phyloP scores from a whole-genome alignment of 2,888 invertebrate species.

The Hydriomena furcata region DNA sequence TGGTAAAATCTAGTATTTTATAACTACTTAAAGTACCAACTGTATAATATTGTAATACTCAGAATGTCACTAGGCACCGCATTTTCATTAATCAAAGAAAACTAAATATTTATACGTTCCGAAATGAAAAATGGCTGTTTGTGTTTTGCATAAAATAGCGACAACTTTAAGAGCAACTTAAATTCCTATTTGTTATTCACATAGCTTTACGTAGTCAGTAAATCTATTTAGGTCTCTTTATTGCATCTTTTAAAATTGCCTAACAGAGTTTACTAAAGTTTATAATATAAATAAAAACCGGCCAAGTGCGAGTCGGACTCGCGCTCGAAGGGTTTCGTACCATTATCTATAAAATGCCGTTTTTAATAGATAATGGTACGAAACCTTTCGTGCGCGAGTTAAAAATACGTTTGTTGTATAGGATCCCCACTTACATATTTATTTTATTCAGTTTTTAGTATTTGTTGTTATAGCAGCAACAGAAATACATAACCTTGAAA shows the following conservation, averaged over 20 bases:
- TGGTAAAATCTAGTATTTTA: no score
- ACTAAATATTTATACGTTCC: constrained; percentile 23
- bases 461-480: no score
- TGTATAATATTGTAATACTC: background rate
- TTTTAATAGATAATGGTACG: no score
- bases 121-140: constrained; percentile 27
- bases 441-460: no score
- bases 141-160: constrained; percentile 35
- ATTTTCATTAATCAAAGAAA: constrained; percentile 20
- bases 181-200: constrained; percentile 46
- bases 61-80: constrained; percentile 1
- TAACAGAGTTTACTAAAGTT: constrained; percentile 38
- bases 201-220: constrained; percentile 41
- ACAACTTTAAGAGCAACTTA: constrained; percentile 28
- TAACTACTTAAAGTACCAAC: background rate
- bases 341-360: no score
- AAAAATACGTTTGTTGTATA: no score
- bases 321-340: no score
- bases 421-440: no score
- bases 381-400: no score
- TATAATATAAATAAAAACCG: constrained; percentile 40
- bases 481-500: no score
- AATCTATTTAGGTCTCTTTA: constrained; percentile 28
- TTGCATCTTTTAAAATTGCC: constrained; percentile 28
- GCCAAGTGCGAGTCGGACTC: no score